Evolutionary conservation across 1,140 invertebrate species (phyloP), one percentile per base, ranked within the genome.

Genomic region (Lepidurus packardi): DNA sequence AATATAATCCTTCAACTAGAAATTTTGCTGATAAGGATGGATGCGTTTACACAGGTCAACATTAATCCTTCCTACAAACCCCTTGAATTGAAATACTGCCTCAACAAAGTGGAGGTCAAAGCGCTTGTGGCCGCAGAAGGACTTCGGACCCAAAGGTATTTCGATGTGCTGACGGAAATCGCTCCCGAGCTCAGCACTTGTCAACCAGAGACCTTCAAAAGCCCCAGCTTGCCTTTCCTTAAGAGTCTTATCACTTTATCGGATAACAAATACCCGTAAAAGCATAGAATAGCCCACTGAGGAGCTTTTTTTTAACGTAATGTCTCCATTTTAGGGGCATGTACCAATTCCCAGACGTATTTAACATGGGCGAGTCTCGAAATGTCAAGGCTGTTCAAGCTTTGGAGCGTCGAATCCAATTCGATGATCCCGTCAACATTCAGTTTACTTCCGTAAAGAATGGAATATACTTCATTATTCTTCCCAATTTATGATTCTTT

Each of bases 1-100:
- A 83, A 42, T 75, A 79, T 65, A 80, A 74, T 41, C 53, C 41
- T 34, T 25, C 75, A 13, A 45, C 8, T 73, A 43, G 65, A 42
- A 75, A 8, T 53, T 11, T 74, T 24, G 24, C 47, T 73, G 7
- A 7, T n/a, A 21, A 79, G 43, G 73, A 13, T 21, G 9, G n/a
- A 13, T 24, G 13, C 41, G 11, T 75, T 43, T 80, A 81, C 82
- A 43, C 78, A 92, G 91, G 91, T 94, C 8, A 90, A 91, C 74
- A 89, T 97, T 8, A 98, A 98, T 85, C 95, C 95, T 0, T 87
- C 89, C 0, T 97, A 94, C 82, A 89, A 92, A 83, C 86, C 88
- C 10, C 82, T 86, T 13, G 96, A 98, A 84, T 79, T 98, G 1
- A 88, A 90, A 77, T 96, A 92, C 83, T 92, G 91, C 74, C 82